Conservation (phyloP, 37 sponge, comb jelly and placozoan genomes). For the Axinella damicornis region DNA sequence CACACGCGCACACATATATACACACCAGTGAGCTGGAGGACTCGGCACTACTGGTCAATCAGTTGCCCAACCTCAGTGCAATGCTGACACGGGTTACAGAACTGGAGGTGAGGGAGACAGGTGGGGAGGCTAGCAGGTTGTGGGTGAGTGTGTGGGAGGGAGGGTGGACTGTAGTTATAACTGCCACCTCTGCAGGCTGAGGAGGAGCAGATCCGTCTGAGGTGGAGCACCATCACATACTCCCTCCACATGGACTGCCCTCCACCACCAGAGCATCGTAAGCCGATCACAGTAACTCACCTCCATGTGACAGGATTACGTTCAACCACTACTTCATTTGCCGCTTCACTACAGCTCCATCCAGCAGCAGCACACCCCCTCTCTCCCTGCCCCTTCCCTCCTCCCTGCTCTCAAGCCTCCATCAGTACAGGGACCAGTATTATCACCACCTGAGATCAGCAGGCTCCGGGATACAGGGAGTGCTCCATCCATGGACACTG, state of each 20-base stretch:
- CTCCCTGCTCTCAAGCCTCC: not conserved
- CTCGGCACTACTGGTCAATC: too few species aligned
- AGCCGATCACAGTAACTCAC: too few species aligned
- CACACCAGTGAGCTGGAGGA: too few species aligned
- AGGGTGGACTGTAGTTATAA: too few species aligned
- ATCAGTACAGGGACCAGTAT: slow-evolving; percentile 8
- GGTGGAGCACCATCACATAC: slow-evolving; percentile 38
- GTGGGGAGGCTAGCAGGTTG: too few species aligned
- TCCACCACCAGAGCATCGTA: not conserved
- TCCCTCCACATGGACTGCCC: slow-evolving; percentile 1
- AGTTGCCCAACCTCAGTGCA: too few species aligned
- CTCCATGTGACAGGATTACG: too few species aligned
- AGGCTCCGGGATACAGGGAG: slow-evolving; percentile 12
- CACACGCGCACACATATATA: too few species aligned
- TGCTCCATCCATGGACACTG: slow-evolving; percentile 38
- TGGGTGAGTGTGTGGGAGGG: not conserved
- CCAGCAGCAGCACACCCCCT: not conserved
- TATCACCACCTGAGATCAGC: slow-evolving; percentile 26
- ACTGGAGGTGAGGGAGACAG: not conserved
- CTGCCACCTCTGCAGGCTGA: slow-evolving; percentile 33
- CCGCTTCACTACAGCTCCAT: not conserved
- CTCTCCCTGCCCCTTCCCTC: not conserved
- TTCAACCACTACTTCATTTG: not conserved
- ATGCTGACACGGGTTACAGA: not conserved
- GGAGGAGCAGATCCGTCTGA: slow-evolving; percentile 27